Percentiles rank a stretch among this genome's conserved stretches.
Evolutionary conservation across 2,797 vertebrate species (phyloP).

Genomic region (Melopsittacus undulatus): DNA sequence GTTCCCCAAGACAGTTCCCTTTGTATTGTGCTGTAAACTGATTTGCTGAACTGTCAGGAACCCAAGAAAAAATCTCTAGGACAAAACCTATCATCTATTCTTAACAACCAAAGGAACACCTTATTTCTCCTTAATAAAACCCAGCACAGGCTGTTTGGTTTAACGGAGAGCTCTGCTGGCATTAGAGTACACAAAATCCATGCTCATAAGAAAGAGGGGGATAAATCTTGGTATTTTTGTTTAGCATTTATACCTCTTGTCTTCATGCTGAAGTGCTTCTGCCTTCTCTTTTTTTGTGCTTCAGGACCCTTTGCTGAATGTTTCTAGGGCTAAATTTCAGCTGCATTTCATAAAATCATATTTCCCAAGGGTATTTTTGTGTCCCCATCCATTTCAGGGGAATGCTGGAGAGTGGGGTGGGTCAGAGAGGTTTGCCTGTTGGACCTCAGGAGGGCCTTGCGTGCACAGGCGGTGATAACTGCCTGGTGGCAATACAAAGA

Average conservation of each 20-base stretch:
- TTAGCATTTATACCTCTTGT: neutral
- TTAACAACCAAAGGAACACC: neutral
- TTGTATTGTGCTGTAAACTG: neutral
- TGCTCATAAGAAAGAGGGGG: accelerated
- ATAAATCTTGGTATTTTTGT: neutral
- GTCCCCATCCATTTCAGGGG: neutral
- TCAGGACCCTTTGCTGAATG: neutral
- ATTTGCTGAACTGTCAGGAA: neutral
- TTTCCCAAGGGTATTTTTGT: neutral
- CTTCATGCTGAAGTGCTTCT: neutral
- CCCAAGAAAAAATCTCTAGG: neutral
- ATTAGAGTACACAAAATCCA: neutral
- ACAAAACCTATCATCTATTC: neutral
- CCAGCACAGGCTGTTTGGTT: neutral
- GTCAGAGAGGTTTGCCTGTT: accelerated
- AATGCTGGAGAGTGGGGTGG: neutral
- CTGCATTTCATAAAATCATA: neutral
- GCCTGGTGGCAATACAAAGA: accelerated
- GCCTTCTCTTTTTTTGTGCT: neutral
- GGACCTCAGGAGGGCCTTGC: accelerated
- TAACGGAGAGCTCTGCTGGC: neutral
- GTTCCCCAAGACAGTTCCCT: neutral
- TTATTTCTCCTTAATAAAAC: neutral
- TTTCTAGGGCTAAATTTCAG: neutral
- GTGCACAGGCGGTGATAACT: neutral